Percentiles rank a stretch among this genome's conserved stretches.
phyloP scores from a whole-genome alignment of 2,888 invertebrate genomes.

The Peribatodes rhomboidaria region DNA sequence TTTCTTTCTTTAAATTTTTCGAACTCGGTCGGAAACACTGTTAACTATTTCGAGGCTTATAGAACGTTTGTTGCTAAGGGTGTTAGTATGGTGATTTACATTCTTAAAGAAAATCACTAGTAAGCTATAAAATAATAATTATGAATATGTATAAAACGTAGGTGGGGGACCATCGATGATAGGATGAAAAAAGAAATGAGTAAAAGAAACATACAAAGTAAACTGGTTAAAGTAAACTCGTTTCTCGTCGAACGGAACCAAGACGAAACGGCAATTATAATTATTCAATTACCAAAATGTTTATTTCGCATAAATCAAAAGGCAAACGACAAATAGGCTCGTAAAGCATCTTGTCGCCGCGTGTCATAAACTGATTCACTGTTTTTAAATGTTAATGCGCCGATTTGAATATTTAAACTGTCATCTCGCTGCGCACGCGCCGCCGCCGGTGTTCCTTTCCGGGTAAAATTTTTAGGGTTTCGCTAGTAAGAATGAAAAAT shows the following conservation, averaged over 20 bases:
- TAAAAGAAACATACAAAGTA: not conserved
- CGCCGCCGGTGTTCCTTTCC: conserved; percentile 63
- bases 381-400: conserved; percentile 62
- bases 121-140: too few species aligned
- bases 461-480: conserved; percentile 52
- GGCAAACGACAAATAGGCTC: conserved; percentile 53
- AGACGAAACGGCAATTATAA: conserved; percentile 50
- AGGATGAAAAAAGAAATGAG: too few species aligned
- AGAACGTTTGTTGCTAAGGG: too few species aligned
- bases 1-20: too few species aligned
- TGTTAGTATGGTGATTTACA: too few species aligned
- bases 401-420: conserved; percentile 61
- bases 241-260: conserved; percentile 8
- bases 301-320: conserved; percentile 56
- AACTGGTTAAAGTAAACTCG: conserved; percentile 6
- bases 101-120: too few species aligned
- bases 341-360: conserved; percentile 53
- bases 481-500: not conserved
- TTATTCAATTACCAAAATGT: conserved; percentile 52
- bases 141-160: too few species aligned
- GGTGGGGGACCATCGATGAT: too few species aligned
- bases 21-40: too few species aligned
- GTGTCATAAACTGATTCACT: conserved; percentile 63
- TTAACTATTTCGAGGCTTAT: too few species aligned
- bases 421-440: conserved; percentile 63